Evolutionary conservation across 2,113 vertebrate genomes (phyloP), one percentile per base, ranked within the genome.

Genomic region (Paracanthobrama guichenoti): DNA sequence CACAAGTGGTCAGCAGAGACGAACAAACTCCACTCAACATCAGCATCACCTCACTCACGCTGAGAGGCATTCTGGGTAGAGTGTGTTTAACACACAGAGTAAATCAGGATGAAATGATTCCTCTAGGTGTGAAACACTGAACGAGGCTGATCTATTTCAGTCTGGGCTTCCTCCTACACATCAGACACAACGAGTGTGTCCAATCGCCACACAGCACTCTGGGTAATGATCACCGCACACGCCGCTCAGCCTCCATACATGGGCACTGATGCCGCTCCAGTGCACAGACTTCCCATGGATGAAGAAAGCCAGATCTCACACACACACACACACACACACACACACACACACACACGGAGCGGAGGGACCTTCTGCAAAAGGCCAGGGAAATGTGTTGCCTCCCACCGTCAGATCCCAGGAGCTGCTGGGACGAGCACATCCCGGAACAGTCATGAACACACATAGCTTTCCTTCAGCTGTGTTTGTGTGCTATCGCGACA

Each of bases 291-390:
- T 87, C 66, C 64, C 73, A 72, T 72, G 28, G 46, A 3, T 82
- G 66, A 85, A 76, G 76, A 59, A 77, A 87, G 78, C 69, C 88
- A 84, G 74, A 50, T 39, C 6, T 0, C 16, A 22, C 85, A 79
- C 79, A 46, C 85, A 84, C 80, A 67, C 62, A 55, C 48, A 82
- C 86, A 90, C 81, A 87, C 71, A 73, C 69, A 88, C 75, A 57
- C 48, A 6, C 46, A 50, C 44, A 66, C n/a, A 85, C 71, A 69
- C 42, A 39, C 73, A 84, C 72, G 35, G 35, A 35, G 35, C 35
- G 4, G 35, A 35, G 35, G 35, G 35, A 35, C 35, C 35, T 35
- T 35, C 35, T 35, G 35, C 35, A 35, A 35, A 35, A 35, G 35
- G 35, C 35, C 31, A 35, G 35, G 35, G 35, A 35, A 35, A 35